These are phyloP conservation scores for Podocnemis expansa DNA, from an alignment of 2,113 vertebrate species.

Conservation along the genomic window DNA sequence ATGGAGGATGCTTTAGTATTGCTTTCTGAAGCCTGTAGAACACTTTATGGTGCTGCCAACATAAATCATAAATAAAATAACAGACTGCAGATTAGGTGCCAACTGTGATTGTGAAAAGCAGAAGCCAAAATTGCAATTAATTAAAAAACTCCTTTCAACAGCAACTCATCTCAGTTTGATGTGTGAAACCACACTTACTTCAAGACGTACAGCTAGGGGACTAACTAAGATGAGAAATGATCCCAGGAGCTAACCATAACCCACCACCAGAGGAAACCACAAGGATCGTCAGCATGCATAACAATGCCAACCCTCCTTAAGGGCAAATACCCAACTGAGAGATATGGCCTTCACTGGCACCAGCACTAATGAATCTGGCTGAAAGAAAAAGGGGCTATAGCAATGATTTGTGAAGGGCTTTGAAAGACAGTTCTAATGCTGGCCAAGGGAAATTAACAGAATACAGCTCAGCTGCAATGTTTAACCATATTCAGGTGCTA, in stretches of 20 bases:
- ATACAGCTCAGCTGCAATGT: background rate
- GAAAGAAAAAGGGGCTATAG: background rate
- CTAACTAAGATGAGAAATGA: background rate
- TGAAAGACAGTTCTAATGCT: background rate
- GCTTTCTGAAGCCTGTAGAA: background rate
- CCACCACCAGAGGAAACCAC: background rate
- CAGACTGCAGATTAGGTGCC: background rate
- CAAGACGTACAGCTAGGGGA: background rate
- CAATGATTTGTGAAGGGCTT: background rate
- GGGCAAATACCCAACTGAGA: background rate
- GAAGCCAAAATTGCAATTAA: constrained; percentile 12
- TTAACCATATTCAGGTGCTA: background rate
- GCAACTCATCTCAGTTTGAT: background rate
- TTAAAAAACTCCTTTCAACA: background rate
- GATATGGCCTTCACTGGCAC: background rate
- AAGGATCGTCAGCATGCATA: background rate
- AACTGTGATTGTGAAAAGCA: background rate
- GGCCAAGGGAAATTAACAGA: background rate
- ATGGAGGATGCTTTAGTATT: background rate
- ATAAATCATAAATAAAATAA: constrained; percentile 16
- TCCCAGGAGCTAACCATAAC: background rate
- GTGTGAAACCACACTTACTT: constrained; percentile 35
- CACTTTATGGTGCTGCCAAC: background rate
- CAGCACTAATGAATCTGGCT: background rate
- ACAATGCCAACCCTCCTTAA: background rate